Evolutionary conservation across 2,888 invertebrate genomes (phyloP).

Genomic region (Lepidochrysops patricia): DNA sequence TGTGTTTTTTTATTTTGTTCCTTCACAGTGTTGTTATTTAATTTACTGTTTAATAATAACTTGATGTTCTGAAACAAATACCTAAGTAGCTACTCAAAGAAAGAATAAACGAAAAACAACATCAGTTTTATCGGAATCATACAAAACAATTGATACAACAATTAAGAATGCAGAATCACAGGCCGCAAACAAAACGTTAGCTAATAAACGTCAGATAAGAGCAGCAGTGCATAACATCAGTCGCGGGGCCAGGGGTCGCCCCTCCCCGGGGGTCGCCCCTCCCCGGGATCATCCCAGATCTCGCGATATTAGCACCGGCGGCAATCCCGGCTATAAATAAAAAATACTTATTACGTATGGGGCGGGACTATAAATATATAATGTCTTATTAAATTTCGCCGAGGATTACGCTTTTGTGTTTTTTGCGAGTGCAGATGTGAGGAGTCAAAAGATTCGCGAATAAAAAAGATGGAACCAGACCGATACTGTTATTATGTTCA

Average conservation of each 20-base stretch:
- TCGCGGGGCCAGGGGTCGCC: slow-evolving; percentile 23
- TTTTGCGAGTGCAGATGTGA: background rate
- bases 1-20: too few relatives aligned
- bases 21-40: too few relatives aligned
- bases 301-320: slow-evolving; percentile 67
- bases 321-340: slow-evolving; percentile 58
- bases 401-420: slow-evolving; percentile 14
- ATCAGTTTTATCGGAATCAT: background rate
- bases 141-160: slow-evolving; percentile 17
- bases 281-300: slow-evolving; percentile 57
- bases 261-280: slow-evolving; percentile 22
- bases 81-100: too few relatives aligned
- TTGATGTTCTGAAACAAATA: too few relatives aligned
- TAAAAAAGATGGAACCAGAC: too few relatives aligned
- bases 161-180: slow-evolving; percentile 33
- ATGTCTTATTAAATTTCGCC: slow-evolving; percentile 35
- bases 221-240: slow-evolving; percentile 49
- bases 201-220: slow-evolving; percentile 55
- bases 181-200: slow-evolving; percentile 38
- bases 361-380: slow-evolving; percentile 49
- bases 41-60: too few relatives aligned
- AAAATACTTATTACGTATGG: slow-evolving; percentile 60
- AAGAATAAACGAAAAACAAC: too few relatives aligned
- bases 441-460: too few relatives aligned
- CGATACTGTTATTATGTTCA: too few relatives aligned